A percentile compares a stretch with the other conserved stretches of the same genome.
Conservation (phyloP, 2,797 vertebrate genomes). For the Pseudochaenichthys georgianus region DNA sequence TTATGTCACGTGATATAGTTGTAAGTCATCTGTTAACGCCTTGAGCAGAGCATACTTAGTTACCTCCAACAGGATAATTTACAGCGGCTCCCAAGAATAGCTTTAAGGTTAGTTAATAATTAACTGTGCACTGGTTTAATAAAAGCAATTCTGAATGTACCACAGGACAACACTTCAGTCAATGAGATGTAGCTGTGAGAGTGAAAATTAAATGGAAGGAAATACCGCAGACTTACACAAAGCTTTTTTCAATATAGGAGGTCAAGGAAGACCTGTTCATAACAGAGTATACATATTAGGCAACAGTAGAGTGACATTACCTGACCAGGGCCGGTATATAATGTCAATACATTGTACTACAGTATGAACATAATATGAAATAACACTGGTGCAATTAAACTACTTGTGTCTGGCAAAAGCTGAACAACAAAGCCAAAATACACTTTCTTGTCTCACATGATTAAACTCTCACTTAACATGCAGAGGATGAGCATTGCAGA, state of each 20-base stretch:
- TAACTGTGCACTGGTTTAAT: slow-evolving; percentile 32
- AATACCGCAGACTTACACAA: no score
- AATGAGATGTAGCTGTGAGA: slow-evolving; percentile 15
- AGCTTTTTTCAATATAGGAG: not conserved
- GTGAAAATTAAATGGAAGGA: no score
- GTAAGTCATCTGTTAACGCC: slow-evolving; percentile 8
- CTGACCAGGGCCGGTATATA: slow-evolving; percentile 1
- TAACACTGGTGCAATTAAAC: not conserved
- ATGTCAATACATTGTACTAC: slow-evolving; percentile 8
- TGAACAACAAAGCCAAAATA: slow-evolving; percentile 17
- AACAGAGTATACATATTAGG: not conserved
- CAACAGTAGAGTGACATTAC: not conserved
- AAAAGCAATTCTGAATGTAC: slow-evolving; percentile 24
- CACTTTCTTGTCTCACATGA: slow-evolving; percentile 13
- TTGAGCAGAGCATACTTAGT: slow-evolving; percentile 2
- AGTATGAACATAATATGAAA: slow-evolving; percentile 3
- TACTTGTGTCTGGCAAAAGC: not conserved
- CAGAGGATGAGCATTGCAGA: not conserved
- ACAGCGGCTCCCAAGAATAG: slow-evolving; percentile 26
- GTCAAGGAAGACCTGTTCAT: not conserved
- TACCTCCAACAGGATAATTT: slow-evolving; percentile 18
- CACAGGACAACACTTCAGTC: not conserved
- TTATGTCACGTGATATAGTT: slow-evolving; percentile 8
- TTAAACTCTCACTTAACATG: slow-evolving; percentile 18
- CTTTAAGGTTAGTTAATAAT: slow-evolving; percentile 61